phyloP scores from a whole-genome alignment of 2,797 vertebrate species.

The Steatocranus sp. region DNA sequence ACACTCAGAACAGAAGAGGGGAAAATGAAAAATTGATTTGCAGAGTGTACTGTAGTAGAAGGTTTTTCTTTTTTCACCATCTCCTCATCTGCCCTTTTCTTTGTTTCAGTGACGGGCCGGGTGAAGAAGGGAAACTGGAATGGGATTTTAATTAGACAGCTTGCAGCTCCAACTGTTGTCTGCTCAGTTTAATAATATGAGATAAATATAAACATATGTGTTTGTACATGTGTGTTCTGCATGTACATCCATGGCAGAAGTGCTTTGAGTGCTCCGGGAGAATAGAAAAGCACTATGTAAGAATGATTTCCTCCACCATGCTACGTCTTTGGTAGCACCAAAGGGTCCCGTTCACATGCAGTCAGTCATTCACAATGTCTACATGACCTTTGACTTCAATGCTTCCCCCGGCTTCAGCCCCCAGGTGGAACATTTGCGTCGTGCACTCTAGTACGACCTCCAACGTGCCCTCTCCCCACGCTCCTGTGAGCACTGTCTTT shows the following conservation, averaged over 20 bases:
- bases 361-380: neutral
- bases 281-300: neutral
- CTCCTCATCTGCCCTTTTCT: constrained; percentile 26
- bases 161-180: constrained; percentile 16
- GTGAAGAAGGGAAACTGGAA: neutral
- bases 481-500: constrained; percentile 27
- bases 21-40: constrained; percentile 61
- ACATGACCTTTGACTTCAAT: constrained; percentile 5
- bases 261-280: neutral
- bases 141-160: constrained; percentile 51
- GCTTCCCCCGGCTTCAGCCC: neutral
- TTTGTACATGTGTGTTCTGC: neutral
- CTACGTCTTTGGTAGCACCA: neutral
- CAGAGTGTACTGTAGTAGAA: neutral
- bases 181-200: constrained; percentile 16
- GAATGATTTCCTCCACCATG: neutral
- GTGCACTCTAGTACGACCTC: constrained; percentile 15
- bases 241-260: neutral
- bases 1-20: constrained; percentile 40
- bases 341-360: neutral
- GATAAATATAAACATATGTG: constrained; percentile 31
- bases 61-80: neutral
- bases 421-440: constrained; percentile 31
- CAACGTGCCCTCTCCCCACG: constrained; percentile 3
- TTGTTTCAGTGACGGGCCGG: constrained; percentile 17